Evolutionary conservation across 2,888 invertebrate genomes (phyloP), one percentile per base, ranked within the genome.

Genomic region (Standfussiana lucernea): DNA sequence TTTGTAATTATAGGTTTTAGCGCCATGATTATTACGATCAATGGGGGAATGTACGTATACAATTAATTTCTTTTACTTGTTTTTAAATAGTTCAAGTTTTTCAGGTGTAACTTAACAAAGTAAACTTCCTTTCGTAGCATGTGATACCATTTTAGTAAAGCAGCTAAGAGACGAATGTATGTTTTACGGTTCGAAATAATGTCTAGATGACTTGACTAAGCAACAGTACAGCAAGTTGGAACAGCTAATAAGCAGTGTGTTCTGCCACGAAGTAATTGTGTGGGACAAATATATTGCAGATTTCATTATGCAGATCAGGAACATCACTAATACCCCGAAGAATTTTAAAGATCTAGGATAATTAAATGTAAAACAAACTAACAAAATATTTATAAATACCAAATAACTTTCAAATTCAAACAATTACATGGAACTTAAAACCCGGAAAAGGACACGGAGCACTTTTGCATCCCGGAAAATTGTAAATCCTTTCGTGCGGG

Each of bases 1-100:
- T 56, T 10, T 59, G 32, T 76, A 61, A 61, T 76, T 61, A 64
- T 45, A 40, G 45, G 50, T 50, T 56, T 61, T 24, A 32, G 5
- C 24, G 21, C 32, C 32, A 32, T 64, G 21, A 56, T 37, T 35
- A 37, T 35, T n/a, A 7, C 13, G 42, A 68, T 50, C 70, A 18
- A 50, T 72, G 15, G 32, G 24, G 62, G 10, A 61, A 2, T n/a
- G 15, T 10, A 2, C 21, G 15, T 10, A 24, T 24, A 28, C 21
- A 69, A 32, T 62, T 62, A 1, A 18, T 70, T 28, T 10, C 4
- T 24, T n/a, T 37, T 61, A 59, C 37, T 59, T 21, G 21, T 5
- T n/a, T 21, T 53, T 35, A 50, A 68, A 32, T 50, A 3, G n/a
- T 40, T 56, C 13, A 21, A 28, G 13, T 37, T 28, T n/a, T 40